Evolutionary conservation across 2,797 vertebrate genomes (phyloP).

Genomic region (Caiman crocodilus): DNA sequence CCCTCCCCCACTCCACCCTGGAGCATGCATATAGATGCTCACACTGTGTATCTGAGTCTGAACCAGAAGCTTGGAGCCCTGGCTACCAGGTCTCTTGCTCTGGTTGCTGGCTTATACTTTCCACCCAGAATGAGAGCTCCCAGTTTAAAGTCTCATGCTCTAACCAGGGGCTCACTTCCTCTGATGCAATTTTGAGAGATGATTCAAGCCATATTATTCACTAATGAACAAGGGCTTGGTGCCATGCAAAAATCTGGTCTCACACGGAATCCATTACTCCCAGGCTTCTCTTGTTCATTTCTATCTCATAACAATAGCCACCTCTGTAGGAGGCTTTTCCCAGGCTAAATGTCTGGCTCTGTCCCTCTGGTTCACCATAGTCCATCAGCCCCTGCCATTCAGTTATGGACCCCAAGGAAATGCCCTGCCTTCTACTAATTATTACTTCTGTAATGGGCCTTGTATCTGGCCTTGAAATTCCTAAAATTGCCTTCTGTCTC

Average conservation of each 20-base stretch:
- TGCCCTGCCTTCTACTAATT: neutral
- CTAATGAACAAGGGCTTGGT: neutral
- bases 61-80: neutral
- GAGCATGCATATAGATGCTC: no score
- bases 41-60: no score
- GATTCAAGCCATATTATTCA: neutral
- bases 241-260: no score
- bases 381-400: neutral
- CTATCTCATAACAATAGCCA: neutral
- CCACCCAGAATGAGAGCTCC: neutral
- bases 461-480: neutral
- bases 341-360: neutral
- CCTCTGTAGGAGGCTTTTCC: neutral
- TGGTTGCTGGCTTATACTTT: neutral
- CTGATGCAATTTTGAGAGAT: neutral
- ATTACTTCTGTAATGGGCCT: neutral
- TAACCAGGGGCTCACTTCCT: neutral
- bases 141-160: neutral
- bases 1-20: no score
- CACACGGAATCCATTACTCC: fast-evolving
- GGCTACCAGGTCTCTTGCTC: fast-evolving
- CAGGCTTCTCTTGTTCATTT: neutral
- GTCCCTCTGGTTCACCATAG: neutral
- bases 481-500: neutral
- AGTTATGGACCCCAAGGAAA: neutral